A percentile compares a stretch with the other conserved stretches of the same genome.
Evolutionary conservation across 2,113 vertebrate genomes (phyloP).

Genomic region (Smithornis capensis): DNA sequence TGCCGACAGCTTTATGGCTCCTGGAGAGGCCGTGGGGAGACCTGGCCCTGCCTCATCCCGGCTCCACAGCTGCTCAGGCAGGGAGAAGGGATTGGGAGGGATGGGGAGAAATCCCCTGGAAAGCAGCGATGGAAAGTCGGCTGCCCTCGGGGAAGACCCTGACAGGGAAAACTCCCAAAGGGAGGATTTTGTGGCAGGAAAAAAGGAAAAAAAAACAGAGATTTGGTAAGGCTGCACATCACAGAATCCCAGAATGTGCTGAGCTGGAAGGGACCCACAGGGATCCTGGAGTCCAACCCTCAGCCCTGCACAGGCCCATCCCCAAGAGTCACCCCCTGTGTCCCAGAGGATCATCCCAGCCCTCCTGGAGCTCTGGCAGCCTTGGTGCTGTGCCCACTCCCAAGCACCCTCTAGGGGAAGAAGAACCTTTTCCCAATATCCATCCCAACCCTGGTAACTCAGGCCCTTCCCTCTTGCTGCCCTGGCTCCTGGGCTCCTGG

Average conservation of each 20-base stretch:
- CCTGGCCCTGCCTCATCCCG: background rate
- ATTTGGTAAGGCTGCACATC: background rate
- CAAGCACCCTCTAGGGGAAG: background rate
- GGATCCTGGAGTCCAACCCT: background rate
- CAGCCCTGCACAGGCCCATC: background rate
- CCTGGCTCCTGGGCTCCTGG: background rate
- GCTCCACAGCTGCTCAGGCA: background rate
- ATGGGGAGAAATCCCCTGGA: background rate
- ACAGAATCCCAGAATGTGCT: background rate
- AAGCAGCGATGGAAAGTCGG: background rate
- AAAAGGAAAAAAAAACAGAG: background rate
- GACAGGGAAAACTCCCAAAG: background rate
- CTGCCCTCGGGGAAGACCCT: background rate
- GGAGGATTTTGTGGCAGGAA: background rate
- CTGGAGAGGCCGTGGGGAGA: background rate
- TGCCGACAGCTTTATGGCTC: constrained; percentile 38
- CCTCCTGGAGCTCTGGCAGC: background rate
- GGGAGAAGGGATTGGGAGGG: fast-evolving
- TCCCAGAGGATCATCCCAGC: background rate
- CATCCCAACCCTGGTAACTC: background rate
- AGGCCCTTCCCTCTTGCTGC: background rate
- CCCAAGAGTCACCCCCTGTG: background rate
- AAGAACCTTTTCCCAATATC: background rate
- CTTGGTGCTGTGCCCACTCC: background rate
- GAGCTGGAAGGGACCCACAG: background rate